Conservation (phyloP, 2,888 invertebrate genomes). For the Pharmacophagus antenor region DNA sequence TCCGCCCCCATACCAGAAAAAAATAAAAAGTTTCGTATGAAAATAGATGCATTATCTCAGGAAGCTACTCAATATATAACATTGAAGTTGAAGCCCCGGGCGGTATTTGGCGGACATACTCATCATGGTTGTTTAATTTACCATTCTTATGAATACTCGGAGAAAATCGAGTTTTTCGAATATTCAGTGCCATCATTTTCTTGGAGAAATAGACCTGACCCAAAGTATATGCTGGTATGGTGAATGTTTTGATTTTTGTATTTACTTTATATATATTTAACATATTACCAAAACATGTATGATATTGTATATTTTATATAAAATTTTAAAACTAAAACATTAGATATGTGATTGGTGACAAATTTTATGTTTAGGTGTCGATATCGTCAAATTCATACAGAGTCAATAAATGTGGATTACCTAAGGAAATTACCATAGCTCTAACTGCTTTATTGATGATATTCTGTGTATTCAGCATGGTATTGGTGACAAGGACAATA, state of each 20-base stretch:
- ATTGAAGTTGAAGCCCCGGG: slow-evolving; percentile 84
- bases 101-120: slow-evolving; percentile 93
- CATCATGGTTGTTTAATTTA: slow-evolving; percentile 91
- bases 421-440: slow-evolving; percentile 56
- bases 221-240: slow-evolving; percentile 91
- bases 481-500: slow-evolving; percentile 39
- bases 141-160: slow-evolving; percentile 55
- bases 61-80: slow-evolving; percentile 87
- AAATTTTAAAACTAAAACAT: no score
- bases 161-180: slow-evolving; percentile 80
- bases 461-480: slow-evolving; percentile 39
- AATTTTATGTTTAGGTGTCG: slow-evolving; percentile 53
- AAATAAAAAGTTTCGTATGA: slow-evolving; percentile 86
- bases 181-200: slow-evolving; percentile 96
- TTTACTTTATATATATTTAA: no score
- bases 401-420: slow-evolving; percentile 61
- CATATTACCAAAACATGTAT: no score
- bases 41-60: slow-evolving; percentile 93
- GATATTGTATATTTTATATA: no score
- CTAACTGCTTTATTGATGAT: slow-evolving; percentile 51
- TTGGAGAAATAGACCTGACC: slow-evolving; percentile 96
- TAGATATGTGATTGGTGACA: not conserved
- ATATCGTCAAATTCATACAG: slow-evolving; percentile 54
- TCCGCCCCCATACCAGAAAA: slow-evolving; percentile 86
- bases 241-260: no score